Evolutionary conservation across 2,888 invertebrate genomes (phyloP), one percentile per base, ranked within the genome.

Genomic region (Anthoptus insignis): DNA sequence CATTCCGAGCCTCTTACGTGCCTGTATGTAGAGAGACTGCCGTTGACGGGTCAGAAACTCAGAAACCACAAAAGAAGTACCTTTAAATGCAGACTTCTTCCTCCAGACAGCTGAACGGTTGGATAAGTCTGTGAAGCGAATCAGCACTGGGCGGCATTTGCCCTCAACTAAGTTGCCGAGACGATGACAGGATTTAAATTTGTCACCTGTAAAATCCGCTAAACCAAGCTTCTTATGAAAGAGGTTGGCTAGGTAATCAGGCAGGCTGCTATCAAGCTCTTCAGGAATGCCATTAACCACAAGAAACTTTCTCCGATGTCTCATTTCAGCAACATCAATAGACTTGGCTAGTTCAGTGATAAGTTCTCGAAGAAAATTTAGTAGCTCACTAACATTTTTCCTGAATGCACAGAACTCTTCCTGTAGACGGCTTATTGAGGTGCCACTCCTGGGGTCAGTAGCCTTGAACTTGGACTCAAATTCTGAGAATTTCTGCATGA

Each of bases 261-360:
- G 7, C 1, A 53, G 19, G n/a, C 7, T 53, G 6, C 1, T 37
- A 0, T 22, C 37, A 1, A 53, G 14, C 4, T 53, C 37, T 6
- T 53, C 53, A n/a, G 21, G 21, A 7, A 53, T 7, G 2, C 53
- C 53, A 13, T 29, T 19, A n/a, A 53, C 53, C 2, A 53, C 7
- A 0, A 53, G 37, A n/a, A n/a, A 53, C n/a, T 53, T 53, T 22
- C 53, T 37, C 0, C 53, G 53, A n/a, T 53, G 53, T 11, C 53
- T 21, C 53, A 53, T 53, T 37, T 53, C 53, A 4, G n/a, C 53
- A 0, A 22, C 13, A 37, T 53, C 53, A 21, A n/a, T 22, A 1
- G 21, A 1, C 3, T 8, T 37, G 1, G 1, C 0, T 2, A 53
- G 13, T 9, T 53, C 53, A 13, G 6, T 13, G 11, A 53, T 37